A percentile compares a stretch with the other conserved stretches of the same genome.
phyloP scores from a whole-genome alignment of 2,888 invertebrate species.

The Tetragonisca angustula region DNA sequence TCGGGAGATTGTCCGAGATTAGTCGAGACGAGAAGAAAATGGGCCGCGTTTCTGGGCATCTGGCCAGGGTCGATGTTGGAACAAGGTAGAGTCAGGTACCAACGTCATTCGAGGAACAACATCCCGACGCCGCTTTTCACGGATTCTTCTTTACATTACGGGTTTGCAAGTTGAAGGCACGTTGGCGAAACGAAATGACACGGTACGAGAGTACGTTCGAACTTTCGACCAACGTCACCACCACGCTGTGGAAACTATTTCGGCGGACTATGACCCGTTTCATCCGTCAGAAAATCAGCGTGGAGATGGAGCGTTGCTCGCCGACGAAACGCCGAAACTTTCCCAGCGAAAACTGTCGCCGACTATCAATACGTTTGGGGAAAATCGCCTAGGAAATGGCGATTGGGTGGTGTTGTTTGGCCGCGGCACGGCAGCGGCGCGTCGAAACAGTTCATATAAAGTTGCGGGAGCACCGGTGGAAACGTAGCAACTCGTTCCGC shows the following conservation, averaged over 20 bases:
- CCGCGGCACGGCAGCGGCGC: background rate
- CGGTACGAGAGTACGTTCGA: too few species aligned
- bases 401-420: background rate
- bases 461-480: slow-evolving; percentile 33
- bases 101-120: too few species aligned
- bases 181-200: too few species aligned
- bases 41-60: background rate
- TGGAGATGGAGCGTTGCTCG: background rate
- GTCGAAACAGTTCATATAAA: slow-evolving; percentile 47
- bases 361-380: slow-evolving; percentile 5
- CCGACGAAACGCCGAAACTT: slow-evolving; percentile 2
- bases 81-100: background rate
- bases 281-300: background rate
- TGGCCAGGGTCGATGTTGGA: background rate
- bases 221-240: too few species aligned
- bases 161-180: background rate
- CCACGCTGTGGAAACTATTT: background rate
- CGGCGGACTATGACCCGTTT: too few species aligned
- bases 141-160: background rate
- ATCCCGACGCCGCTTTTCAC: background rate
- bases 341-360: background rate
- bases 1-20: slow-evolving; percentile 47
- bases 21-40: slow-evolving; percentile 15
- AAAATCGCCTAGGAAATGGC: slow-evolving; percentile 25
- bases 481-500: slow-evolving; percentile 49